These are phyloP conservation scores for Chrysogorgia sp. DNA, from an alignment of 92 coral and sea anemone species.

Conservation along the genomic window DNA sequence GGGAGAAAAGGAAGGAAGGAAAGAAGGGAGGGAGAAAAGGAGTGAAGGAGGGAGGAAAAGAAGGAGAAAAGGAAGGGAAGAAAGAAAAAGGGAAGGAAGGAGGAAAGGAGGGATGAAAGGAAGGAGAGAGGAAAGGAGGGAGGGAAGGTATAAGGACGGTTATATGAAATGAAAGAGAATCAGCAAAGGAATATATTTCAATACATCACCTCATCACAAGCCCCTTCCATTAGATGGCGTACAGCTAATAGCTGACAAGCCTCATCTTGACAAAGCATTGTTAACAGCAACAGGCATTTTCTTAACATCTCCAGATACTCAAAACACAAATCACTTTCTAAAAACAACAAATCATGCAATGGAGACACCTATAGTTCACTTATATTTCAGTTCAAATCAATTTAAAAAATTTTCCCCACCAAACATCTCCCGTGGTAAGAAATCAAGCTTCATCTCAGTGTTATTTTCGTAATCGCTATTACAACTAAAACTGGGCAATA, in stretches of 20 bases:
- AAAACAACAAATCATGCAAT: neutral
- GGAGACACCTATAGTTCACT: neutral
- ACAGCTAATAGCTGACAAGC: conserved; percentile 17
- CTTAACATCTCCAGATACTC: conserved; percentile 15
- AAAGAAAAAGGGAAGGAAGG: neutral
- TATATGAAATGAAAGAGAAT: neutral
- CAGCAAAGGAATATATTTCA: neutral
- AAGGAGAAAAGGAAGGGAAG: neutral
- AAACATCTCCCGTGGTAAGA: no score
- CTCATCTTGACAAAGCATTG: conserved; percentile 26
- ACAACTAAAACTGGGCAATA: no score
- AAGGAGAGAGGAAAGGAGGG: neutral
- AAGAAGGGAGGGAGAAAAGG: neutral
- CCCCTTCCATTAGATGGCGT: conserved; percentile 32
- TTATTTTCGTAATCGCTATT: no score
- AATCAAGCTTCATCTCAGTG: no score
- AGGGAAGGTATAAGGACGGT: neutral
- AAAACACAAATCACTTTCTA: conserved; percentile 10
- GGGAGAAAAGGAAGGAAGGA: no score
- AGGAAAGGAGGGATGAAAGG: neutral
- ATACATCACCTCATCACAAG: conserved; percentile 1
- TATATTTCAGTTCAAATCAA: no score
- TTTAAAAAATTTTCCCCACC: no score
- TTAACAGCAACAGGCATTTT: conserved; percentile 17
- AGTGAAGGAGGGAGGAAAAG: neutral